Base-by-base conservation (phyloP, 2,113 vertebrate species). In the Morone chrysops region DNA sequence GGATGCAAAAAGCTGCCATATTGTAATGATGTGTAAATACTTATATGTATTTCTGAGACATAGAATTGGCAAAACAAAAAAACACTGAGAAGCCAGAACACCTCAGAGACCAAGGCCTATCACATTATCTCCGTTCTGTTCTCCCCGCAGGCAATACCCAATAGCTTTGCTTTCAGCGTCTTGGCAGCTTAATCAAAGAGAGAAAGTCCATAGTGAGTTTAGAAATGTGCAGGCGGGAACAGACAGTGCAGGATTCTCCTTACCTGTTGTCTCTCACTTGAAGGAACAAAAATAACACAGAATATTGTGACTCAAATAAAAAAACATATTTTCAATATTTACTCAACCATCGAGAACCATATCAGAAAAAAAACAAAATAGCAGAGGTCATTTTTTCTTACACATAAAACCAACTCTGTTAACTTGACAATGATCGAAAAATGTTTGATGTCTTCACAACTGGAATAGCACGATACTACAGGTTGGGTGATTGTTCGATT, bases 101-200 rank as follows among this genome's bases (percentile, higher is more conserved):
- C 69, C 78, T 75, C 63, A 61, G 75, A 86, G 82, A 86, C 74
- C 22, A 25, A 47, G 75, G 76, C 54, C 65, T 79, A 54, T 84
- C 67, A 53, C 47, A 74, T 70, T 78, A 77, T 80, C 63, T 83
- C 20, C 87, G 65, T 40, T 70, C 45, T 59, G 22, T 54, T 82
- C 69, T 87, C 81, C 77, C 87, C 18, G 43, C 81, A 85, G 88
- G 75, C 74, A 13, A n/a, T 78, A 65, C 69, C 85, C 73, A 84
- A 62, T 60, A 87, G 73, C 83, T 83, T 88, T 80, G 61, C 83
- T 78, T 85, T 86, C 82, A 87, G 85, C 51, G 1, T 57, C 82
- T 89, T 90, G 91, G 90, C 91, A 85, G 76, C 74, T 86, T 82
- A 85, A 89, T 89, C 87, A 89, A 89, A 88, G 86, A 85, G 70